phyloP scores from a whole-genome alignment of 1,140 invertebrate species.

The Pachypsylla venusta region DNA sequence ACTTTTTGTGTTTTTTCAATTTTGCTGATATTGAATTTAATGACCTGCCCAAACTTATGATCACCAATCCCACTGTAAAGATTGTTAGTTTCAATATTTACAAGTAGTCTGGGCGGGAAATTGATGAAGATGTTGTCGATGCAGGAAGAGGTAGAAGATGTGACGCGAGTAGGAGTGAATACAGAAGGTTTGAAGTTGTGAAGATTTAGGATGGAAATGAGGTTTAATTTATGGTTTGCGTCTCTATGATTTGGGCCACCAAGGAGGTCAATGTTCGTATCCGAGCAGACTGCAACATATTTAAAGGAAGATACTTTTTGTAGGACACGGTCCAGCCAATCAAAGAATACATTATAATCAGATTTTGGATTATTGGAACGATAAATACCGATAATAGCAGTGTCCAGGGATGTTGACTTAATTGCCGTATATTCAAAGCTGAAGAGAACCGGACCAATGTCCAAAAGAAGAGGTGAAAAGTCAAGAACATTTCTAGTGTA shows the following conservation, averaged over 20 bases:
- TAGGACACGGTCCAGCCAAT: not conserved
- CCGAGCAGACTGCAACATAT: not conserved
- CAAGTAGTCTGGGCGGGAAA: not conserved
- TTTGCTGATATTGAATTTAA: not conserved
- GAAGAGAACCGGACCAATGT: not conserved
- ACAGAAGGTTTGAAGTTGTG: not conserved
- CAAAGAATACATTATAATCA: not conserved
- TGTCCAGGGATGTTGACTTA: not conserved
- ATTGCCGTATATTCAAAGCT: not conserved
- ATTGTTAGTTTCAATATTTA: not conserved
- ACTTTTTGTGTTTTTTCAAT: not conserved
- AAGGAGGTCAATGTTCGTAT: not conserved
- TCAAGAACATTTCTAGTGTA: not conserved
- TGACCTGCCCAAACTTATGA: not conserved
- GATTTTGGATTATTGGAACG: not conserved
- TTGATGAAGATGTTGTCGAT: not conserved
- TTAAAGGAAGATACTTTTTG: not conserved
- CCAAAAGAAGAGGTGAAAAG: not conserved
- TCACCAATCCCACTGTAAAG: constrained; percentile 2
- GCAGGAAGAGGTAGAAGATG: not conserved
- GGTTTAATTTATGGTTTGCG: not conserved
- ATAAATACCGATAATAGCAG: too few species aligned
- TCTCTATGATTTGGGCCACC: not conserved
- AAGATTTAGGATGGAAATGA: not conserved
- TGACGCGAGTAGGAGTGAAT: not conserved